Evolutionary conservation across 1,140 invertebrate species (phyloP), one percentile per base, ranked within the genome.

Genomic region (Ruditapes philippinarum): DNA sequence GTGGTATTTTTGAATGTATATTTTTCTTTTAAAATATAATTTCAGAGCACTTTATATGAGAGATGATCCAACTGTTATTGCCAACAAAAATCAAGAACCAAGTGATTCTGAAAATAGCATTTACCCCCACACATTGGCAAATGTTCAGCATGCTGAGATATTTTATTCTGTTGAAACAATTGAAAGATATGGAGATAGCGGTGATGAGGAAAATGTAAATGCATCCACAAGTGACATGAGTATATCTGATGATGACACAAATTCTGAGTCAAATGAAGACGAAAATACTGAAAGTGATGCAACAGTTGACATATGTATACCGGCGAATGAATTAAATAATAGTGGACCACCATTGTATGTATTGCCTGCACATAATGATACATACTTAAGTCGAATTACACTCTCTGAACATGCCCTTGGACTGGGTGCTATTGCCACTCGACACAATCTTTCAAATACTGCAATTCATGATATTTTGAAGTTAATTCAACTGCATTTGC

Each of bases 401-500:
- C 17, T n/a, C 22, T 45, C 74, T 45, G 74, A 78, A 78, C 74
- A 78, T 49, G 74, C 45, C 31, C 28, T 78, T 31, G 45, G 12
- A 31, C 40, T 49, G 2, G 74, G 38, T 45, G 74, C 74, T 7
- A 22, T 45, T 49, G 38, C 74, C 22, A 78, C 74, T 12, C 22
- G 74, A 51, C 74, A 78, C 45, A 78, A 78, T 28, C 25, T 78
- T 11, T 78, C 74, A 12, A 78, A 78, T 78, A 17, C 45, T 45
- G 74, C 74, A 45, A 78, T 78, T 1, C 11, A 28, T 31, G 40
- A 78, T 51, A 42, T 78, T 49, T 28, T 78, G 22, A 45, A 78
- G 28, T 31, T 78, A 17, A 49, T 78, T 22, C 36, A 49, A 49
- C 31, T 78, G 25, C 74, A 78, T 51, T 22, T 78, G 17, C 40